Evolutionary conservation across 2,113 vertebrate species (phyloP).

Genomic region (Struthio camelus): DNA sequence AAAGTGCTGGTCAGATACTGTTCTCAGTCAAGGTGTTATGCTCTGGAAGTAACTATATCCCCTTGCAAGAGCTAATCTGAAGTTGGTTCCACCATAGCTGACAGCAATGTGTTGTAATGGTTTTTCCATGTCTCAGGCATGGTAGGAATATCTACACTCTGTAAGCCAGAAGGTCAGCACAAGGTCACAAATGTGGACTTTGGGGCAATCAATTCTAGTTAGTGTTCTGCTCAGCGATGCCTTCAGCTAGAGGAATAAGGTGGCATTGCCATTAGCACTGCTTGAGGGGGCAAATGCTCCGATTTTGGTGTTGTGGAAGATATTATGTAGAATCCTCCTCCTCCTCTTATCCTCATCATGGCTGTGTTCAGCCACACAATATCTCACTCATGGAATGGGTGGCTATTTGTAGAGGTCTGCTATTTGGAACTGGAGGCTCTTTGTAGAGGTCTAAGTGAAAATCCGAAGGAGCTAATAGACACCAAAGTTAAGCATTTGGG

Average conservation of each 20-base stretch:
- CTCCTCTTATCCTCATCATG: background rate
- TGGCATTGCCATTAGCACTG: background rate
- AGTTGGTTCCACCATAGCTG: background rate
- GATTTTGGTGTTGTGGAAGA: background rate
- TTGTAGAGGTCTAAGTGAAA: background rate
- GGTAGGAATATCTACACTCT: background rate
- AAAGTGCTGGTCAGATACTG: background rate
- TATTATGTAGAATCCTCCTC: background rate
- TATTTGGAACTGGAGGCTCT: background rate
- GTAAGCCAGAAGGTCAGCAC: background rate
- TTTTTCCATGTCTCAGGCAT: background rate
- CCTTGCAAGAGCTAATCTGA: background rate
- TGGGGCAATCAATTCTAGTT: background rate
- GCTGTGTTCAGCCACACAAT: background rate
- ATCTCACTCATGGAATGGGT: background rate
- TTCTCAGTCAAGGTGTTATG: background rate
- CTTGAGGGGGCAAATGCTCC: background rate
- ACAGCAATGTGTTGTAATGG: background rate
- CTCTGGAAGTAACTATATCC: background rate
- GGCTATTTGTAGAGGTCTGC: background rate
- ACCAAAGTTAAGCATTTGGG: background rate
- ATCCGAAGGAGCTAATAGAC: background rate
- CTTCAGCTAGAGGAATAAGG: background rate
- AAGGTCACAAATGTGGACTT: background rate
- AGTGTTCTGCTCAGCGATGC: background rate